These are phyloP conservation scores for Brotula barbata DNA, from an alignment of 2,797 vertebrate species.

Conservation along the genomic window DNA sequence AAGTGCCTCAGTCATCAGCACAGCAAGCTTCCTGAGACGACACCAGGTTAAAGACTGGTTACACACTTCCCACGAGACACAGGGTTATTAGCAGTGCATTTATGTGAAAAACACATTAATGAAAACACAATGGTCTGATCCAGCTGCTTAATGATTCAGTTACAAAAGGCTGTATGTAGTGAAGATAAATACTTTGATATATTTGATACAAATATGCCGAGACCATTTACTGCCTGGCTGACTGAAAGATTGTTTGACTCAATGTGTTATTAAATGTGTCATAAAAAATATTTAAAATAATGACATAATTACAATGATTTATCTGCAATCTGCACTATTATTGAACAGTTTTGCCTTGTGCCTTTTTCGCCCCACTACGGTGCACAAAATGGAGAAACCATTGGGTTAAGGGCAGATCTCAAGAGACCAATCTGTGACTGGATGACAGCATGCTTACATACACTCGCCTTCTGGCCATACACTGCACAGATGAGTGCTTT, in stretches of 20 bases:
- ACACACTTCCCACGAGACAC: slow-evolving; percentile 32
- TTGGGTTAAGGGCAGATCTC: slow-evolving; percentile 68
- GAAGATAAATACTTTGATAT: too few species aligned
- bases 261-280: background rate
- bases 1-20: slow-evolving; percentile 56
- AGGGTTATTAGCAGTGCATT: slow-evolving; percentile 41
- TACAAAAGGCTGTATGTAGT: too few species aligned
- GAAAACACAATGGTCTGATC: too few species aligned
- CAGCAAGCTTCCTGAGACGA: slow-evolving; percentile 54
- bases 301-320: slow-evolving; percentile 5
- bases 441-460: slow-evolving; percentile 78
- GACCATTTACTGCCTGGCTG: too few species aligned
- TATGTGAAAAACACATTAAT: too few species aligned
- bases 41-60: slow-evolving; percentile 26
- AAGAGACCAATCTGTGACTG: slow-evolving; percentile 71
- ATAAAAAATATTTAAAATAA: background rate
- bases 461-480: slow-evolving; percentile 76
- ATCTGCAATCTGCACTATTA: slow-evolving; percentile 2
- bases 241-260: too few species aligned
- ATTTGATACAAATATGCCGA: too few species aligned
- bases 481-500: slow-evolving; percentile 78
- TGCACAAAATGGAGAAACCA: slow-evolving; percentile 48
- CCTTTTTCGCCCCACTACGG: slow-evolving; percentile 50
- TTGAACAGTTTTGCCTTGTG: slow-evolving; percentile 2
- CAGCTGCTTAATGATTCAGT: too few species aligned